These are phyloP conservation scores for Gonatopus flavifemur DNA, from an alignment of 1,140 invertebrate genomes.

Conservation along the genomic window DNA sequence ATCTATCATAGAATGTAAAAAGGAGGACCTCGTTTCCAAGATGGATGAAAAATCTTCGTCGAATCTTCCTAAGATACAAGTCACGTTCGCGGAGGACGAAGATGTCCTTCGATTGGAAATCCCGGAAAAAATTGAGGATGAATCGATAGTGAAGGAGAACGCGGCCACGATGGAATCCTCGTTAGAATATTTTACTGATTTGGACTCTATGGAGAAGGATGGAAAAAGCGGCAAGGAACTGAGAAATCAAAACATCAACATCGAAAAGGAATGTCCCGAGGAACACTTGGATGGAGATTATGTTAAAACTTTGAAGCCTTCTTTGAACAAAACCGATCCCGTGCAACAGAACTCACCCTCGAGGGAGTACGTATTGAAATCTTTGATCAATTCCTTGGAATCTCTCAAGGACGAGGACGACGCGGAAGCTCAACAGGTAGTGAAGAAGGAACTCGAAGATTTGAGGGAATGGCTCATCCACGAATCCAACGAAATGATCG, in stretches of 20 bases:
- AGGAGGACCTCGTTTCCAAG: constrained; percentile 17
- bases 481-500: constrained; percentile 35
- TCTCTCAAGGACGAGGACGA: constrained; percentile 32
- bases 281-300: constrained; percentile 38
- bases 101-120: constrained; percentile 20
- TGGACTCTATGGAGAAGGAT: neutral
- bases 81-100: constrained; percentile 27
- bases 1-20: constrained; percentile 31
- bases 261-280: constrained; percentile 15
- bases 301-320: constrained; percentile 41
- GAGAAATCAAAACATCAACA: constrained; percentile 11
- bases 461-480: constrained; percentile 42
- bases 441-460: constrained; percentile 38
- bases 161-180: neutral
- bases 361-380: constrained; percentile 40
- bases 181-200: neutral
- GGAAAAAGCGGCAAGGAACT: constrained; percentile 11
- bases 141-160: constrained; percentile 14
- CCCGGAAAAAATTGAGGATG: constrained; percentile 12
- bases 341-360: constrained; percentile 18
- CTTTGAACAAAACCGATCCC: constrained; percentile 19
- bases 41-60: constrained; percentile 31
- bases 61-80: too few relatives aligned
- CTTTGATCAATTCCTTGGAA: constrained; percentile 34
- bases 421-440: constrained; percentile 30